Evolutionary conservation across 2,797 vertebrate genomes (phyloP).

Genomic region (Sebastes minor): DNA sequence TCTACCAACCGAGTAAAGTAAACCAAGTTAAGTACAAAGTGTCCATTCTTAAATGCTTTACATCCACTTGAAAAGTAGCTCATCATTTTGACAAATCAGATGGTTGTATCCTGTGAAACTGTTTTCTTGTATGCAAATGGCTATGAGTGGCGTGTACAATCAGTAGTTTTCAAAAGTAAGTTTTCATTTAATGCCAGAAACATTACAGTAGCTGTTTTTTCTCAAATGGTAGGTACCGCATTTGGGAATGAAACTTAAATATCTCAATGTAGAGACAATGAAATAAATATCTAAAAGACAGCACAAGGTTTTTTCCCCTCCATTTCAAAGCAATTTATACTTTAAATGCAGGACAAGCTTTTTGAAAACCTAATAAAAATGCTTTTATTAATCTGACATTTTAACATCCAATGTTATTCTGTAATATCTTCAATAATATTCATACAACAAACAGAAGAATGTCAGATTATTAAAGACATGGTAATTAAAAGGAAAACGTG

Average conservation of each 20-base stretch:
- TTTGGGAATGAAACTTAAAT: slow-evolving; percentile 21
- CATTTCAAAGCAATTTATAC: background rate
- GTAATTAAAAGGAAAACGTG: background rate
- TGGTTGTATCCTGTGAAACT: background rate
- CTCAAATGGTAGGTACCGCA: background rate
- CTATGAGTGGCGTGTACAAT: background rate
- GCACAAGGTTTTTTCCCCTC: background rate
- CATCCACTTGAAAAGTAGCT: slow-evolving; percentile 8
- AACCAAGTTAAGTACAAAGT: slow-evolving; percentile 15
- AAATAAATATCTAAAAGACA: slow-evolving; percentile 9
- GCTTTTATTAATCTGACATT: slow-evolving; percentile 4
- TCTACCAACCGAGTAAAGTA: slow-evolving; percentile 30
- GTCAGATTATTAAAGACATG: slow-evolving; percentile 15
- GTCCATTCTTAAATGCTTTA: slow-evolving; percentile 42
- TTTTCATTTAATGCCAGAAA: background rate
- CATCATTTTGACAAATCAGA: background rate
- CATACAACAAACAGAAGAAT: background rate
- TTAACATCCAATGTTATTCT: background rate
- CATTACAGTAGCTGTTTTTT: background rate
- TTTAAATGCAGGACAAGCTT: background rate
- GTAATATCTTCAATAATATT: background rate
- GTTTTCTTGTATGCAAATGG: background rate
- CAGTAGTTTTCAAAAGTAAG: background rate
- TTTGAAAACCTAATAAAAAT: background rate
- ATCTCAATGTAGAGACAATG: background rate